phyloP scores from a whole-genome alignment of 2,888 invertebrate species.

The Cosmia trapezina region DNA sequence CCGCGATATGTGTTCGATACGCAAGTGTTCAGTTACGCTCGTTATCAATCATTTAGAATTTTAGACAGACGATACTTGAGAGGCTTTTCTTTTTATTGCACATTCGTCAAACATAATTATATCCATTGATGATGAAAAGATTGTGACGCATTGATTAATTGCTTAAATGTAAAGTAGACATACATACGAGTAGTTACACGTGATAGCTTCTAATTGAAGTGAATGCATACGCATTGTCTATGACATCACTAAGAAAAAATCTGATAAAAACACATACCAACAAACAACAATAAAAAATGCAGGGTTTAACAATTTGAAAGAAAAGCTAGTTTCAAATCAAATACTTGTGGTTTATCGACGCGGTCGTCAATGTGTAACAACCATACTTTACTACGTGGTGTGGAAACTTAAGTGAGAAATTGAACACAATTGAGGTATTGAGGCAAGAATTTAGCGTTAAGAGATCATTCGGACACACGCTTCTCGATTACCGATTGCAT shows the following conservation, averaged over 20 bases:
- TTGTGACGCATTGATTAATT: slow-evolving; percentile 4
- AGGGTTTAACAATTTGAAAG: slow-evolving; percentile 27
- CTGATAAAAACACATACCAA: slow-evolving; percentile 2
- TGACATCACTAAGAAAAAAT: background rate
- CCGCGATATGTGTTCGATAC: slow-evolving; percentile 68
- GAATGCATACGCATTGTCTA: background rate
- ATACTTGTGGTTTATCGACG: slow-evolving; percentile 56
- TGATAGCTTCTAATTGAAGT: slow-evolving; percentile 1
- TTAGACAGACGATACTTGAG: slow-evolving; percentile 15
- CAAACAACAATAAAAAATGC: slow-evolving; percentile 12
- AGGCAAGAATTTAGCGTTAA: slow-evolving; percentile 69
- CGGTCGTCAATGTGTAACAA: slow-evolving; percentile 50
- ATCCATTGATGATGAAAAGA: slow-evolving; percentile 9
- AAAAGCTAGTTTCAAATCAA: slow-evolving; percentile 54
- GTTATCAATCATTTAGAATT: slow-evolving; percentile 56
- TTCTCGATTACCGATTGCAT: slow-evolving; percentile 57
- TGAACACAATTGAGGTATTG: slow-evolving; percentile 68
- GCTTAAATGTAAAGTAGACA: slow-evolving; percentile 12
- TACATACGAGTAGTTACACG: background rate
- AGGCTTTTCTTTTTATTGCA: slow-evolving; percentile 39
- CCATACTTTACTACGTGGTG: slow-evolving; percentile 65
- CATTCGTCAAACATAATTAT: slow-evolving; percentile 18
- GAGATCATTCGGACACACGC: slow-evolving; percentile 68
- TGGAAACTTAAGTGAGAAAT: slow-evolving; percentile 67
- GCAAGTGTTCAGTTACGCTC: slow-evolving; percentile 62